phyloP scores from a whole-genome alignment of 2,113 vertebrate species.

The Myrmophylax atrothorax region DNA sequence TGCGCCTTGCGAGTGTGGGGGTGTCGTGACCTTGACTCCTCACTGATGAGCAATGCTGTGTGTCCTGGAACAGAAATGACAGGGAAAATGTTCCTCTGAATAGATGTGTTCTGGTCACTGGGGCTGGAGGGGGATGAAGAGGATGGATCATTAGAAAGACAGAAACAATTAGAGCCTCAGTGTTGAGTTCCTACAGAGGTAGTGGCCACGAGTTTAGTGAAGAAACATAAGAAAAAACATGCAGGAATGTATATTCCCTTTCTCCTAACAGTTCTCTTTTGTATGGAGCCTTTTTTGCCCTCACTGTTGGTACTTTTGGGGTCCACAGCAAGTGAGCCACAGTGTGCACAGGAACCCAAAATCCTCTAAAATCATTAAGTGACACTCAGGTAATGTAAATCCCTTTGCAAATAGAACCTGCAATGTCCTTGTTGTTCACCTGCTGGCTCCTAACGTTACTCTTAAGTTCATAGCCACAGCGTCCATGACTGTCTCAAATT shows the following conservation, averaged over 20 bases:
- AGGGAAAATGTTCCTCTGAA: not conserved
- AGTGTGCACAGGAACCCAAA: not conserved
- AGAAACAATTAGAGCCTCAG: not conserved
- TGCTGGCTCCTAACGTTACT: not conserved
- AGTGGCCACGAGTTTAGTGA: not conserved
- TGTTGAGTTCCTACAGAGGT: not conserved
- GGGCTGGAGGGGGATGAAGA: not conserved
- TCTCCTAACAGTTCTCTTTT: not conserved
- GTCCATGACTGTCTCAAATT: not conserved
- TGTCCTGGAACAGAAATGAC: slow-evolving; percentile 17
- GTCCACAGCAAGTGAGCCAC: accelerated
- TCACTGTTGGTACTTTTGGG: not conserved
- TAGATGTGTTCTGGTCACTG: not conserved
- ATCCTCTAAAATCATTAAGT: not conserved
- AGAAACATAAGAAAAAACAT: not conserved
- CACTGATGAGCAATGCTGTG: not conserved
- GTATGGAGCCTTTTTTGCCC: not conserved
- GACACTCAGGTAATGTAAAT: not conserved
- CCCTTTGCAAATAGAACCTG: not conserved
- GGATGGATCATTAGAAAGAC: not conserved
- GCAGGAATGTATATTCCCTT: not conserved
- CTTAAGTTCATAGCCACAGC: not conserved
- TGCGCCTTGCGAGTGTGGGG: not conserved
- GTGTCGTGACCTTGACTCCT: not conserved
- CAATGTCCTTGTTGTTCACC: not conserved